A percentile compares a stretch with the other conserved stretches of the same genome.
Conservation (phyloP, 2,888 invertebrate genomes). For the Tenodera sinensis region DNA sequence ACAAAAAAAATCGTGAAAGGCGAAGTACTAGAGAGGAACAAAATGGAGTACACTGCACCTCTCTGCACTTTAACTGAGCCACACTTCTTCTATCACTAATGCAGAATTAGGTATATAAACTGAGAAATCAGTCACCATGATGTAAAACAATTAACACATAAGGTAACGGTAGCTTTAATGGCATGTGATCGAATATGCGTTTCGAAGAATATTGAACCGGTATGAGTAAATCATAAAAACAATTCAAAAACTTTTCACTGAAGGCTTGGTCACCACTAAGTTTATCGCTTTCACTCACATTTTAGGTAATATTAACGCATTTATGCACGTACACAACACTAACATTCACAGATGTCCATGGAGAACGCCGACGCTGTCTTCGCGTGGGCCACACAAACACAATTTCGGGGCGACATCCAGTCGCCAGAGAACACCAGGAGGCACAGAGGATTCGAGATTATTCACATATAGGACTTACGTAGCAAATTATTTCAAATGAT, state of each 20-base stretch:
- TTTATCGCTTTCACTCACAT: background rate
- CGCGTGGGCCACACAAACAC: slow-evolving; percentile 6
- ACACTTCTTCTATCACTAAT: background rate
- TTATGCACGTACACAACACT: slow-evolving; percentile 17
- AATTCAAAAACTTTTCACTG: background rate
- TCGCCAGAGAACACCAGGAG: no score
- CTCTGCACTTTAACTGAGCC: background rate
- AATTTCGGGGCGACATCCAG: background rate
- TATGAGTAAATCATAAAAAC: background rate
- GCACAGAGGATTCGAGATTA: background rate
- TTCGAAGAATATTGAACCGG: no score
- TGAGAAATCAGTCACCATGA: no score
- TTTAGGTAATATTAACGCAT: slow-evolving; percentile 3
- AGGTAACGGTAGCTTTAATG: no score
- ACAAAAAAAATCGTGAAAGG: background rate
- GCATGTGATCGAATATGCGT: no score
- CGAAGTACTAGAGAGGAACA: background rate
- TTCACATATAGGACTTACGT: background rate
- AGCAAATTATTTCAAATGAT: background rate
- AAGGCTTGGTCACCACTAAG: slow-evolving; percentile 8
- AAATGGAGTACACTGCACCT: slow-evolving; percentile 5
- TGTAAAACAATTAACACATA: no score
- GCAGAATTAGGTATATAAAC: background rate
- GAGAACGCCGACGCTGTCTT: background rate
- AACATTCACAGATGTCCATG: slow-evolving; percentile 28